Base-by-base conservation (phyloP, 2,113 vertebrate species). In the Callipepla squamata region DNA sequence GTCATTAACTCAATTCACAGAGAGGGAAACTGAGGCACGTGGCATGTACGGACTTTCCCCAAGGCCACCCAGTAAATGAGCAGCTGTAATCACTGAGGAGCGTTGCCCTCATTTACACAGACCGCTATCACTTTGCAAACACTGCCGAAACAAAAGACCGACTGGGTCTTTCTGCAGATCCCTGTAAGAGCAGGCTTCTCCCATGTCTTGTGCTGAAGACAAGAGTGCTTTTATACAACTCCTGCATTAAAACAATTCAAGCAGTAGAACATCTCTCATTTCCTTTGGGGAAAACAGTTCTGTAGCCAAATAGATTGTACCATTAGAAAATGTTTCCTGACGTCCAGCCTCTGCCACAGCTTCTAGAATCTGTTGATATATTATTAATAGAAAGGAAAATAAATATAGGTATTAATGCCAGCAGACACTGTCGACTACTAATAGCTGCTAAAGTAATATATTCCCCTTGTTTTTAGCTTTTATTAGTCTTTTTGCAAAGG, bases 331-430 rank as follows among this genome's bases (percentile, higher is more conserved):
- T 82, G 93, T 83, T 90, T 95, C 85, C 82, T 88, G 68, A 93
- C 1, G 73, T 68, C 94, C 84, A 91, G 34, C 20, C 70, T 30
- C 70, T 85, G 80, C 61, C 85, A 87, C 13, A 14, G 81, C 76
- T 94, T 92, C 94, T 72, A 94, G 87, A 92, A 93, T 87, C 65
- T 92, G 87, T 82, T 94, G 89, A 96, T 94, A 83, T 92, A 96
- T 96, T 96, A 95, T 94, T 96, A 96, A 96, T 93, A 92, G 95
- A 91, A 96, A 91, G 82, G 79, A 94, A 96, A 96, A 96, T 91
- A 96, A 96, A 96, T 94, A 95, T 85, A 90, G 76, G 85, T 94
- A 94, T 96, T 96, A 96, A 92, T 90, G 95, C 94, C 91, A 87
- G 90, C 79, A 93, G 93, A 94, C 93, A 83, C 55, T 74, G 79